Base-by-base conservation (phyloP, 2,888 invertebrate genomes). In the Pegoplata infirma region DNA sequence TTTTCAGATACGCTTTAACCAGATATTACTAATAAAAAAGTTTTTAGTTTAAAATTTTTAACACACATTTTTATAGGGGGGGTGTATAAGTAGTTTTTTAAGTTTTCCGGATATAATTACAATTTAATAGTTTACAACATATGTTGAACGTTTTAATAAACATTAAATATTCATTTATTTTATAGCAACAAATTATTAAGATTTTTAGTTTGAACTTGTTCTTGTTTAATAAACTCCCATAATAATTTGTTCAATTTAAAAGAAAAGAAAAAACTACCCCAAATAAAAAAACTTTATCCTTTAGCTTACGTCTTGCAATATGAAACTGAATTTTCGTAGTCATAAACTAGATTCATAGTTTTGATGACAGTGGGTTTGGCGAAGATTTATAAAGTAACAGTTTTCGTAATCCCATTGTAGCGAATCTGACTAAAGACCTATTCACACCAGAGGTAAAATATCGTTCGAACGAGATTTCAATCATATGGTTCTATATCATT, bases 161-260 rank as follows among this genome's bases (percentile, higher is more conserved):
- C 59, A 58, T 68, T 72, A 72, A 75, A 79, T 75, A 79, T 72
- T 75, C 67, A 72, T 75, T 74, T 40, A 64, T 74, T 75, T 72
- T 67, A 79, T 67, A 67, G 71, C 71, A 36, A 72, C 55, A 36
- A 67, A 67, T 76, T 58, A 61, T 61, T 44, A 28, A 44, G 51
- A 63, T 75, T 25, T n/a, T n/a, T 32, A 44, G 44, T 58, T 58
- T 46, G 16, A 67, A 71, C 67, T 56, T 67, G 56, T 69, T 63
- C n/a, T 76, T 63, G 12, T 4, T 72, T 79, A 63, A 63, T 79
- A 40, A 75, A 75, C 71, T 61, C 36, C 53, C 64, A 21, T 55
- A 59, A 72, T 55, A 49, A 66, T 76, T 72, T 12, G 40, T 23
- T 72, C 49, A 56, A 58, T 49, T 63, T 51, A n/a, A 40, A 25